Percentiles rank a stretch among this genome's conserved stretches.
Evolutionary conservation across 2,888 invertebrate species (phyloP).

Genomic region (Coelinius sp.): DNA sequence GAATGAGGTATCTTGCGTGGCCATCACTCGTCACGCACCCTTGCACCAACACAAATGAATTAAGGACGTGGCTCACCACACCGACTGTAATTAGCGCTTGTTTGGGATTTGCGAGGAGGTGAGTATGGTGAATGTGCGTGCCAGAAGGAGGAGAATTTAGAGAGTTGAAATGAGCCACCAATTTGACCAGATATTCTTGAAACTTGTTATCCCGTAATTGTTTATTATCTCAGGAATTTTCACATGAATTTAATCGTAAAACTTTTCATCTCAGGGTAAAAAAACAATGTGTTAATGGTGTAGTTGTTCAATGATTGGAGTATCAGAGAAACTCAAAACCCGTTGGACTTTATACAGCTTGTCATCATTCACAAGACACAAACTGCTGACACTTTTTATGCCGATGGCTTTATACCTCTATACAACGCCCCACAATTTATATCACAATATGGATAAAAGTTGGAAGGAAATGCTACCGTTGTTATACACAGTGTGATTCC

Average conservation of each 20-base stretch:
- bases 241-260: not conserved
- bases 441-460: not conserved
- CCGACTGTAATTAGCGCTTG: conserved; percentile 51
- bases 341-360: not conserved
- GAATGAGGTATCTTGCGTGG: conserved; percentile 52
- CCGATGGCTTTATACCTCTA: conserved; percentile 12
- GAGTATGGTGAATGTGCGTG: not conserved
- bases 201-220: not conserved
- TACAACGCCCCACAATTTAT: not conserved
- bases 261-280: not conserved
- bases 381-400: conserved; percentile 11
- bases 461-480: not conserved
- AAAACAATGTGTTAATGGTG: not conserved
- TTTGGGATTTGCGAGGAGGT: conserved; percentile 39
- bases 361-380: not conserved
- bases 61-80: conserved; percentile 40
- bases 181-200: not conserved
- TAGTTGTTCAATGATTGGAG: not conserved
- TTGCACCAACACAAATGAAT: conserved; percentile 20
- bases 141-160: not conserved
- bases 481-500: conserved; percentile 15
- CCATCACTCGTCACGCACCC: conserved; percentile 47
- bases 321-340: not conserved
- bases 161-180: not conserved
- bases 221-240: not conserved